A percentile compares a stretch with the other conserved stretches of the same genome.
Evolutionary conservation across 2,113 vertebrate species (phyloP).

Genomic region (Hiodon tergisus): DNA sequence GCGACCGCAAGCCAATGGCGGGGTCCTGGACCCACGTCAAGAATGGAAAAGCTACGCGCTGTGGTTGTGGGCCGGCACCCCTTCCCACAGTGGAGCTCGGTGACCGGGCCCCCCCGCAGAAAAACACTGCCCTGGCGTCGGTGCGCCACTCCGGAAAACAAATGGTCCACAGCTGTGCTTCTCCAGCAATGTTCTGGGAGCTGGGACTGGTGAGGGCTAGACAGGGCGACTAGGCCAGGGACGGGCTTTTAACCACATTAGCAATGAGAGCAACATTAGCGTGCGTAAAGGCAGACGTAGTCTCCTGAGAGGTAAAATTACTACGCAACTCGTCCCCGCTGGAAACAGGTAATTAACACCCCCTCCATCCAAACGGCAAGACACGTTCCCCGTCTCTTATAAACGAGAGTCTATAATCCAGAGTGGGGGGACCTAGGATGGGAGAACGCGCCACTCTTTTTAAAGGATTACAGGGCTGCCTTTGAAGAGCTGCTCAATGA

Average conservation of each 20-base stretch:
- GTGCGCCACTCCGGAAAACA: background rate
- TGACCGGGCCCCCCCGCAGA: background rate
- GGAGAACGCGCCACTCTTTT: background rate
- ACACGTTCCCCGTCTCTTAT: too few species aligned
- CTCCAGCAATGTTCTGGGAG: background rate
- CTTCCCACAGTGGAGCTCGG: background rate
- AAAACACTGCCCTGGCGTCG: background rate
- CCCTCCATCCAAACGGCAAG: too few species aligned
- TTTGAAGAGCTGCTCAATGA: background rate
- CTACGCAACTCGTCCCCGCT: background rate
- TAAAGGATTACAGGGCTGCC: background rate
- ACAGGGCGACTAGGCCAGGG: too few species aligned
- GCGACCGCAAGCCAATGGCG: conserved; percentile 11
- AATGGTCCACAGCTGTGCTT: background rate
- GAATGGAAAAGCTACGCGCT: conserved; percentile 27
- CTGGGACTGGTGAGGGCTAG: too few species aligned
- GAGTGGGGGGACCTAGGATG: background rate
- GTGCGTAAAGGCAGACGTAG: background rate
- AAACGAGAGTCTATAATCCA: too few species aligned
- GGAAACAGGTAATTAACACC: background rate
- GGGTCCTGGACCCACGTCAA: conserved; percentile 23
- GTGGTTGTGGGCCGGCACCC: too few species aligned
- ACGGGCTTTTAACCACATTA: too few species aligned
- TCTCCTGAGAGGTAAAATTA: background rate
- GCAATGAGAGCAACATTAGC: too few species aligned